Base-by-base conservation (phyloP, 1,140 invertebrate species). In the Aphis gossypii region DNA sequence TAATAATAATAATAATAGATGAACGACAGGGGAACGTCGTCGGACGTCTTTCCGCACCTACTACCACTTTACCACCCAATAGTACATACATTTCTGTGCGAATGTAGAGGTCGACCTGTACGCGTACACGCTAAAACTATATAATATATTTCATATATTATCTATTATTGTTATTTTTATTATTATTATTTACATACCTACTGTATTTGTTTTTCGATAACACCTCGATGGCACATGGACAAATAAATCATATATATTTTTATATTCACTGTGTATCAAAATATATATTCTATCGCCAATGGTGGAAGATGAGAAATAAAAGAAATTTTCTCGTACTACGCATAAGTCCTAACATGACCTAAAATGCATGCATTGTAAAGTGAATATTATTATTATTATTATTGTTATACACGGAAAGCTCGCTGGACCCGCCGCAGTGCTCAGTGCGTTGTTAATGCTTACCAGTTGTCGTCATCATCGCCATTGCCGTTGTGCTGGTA, bases 1-100 rank as follows among this genome's bases (percentile, higher is more conserved):
- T 14, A 35, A 89, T n/a, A 89, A 89, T 41, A 86, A 51, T 88
- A 87, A 54, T 89, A 89, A 89, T 89, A 89, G 38, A 51, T 54
- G n/a, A 89, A 35, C 48, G 46, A 88, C 86, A 46, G 46, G n/a
- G 44, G 44, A 88, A 88, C 86, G 18, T 88, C 46, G 44, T 21
- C 44, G 86, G 76, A 20, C 35, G 35, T 35, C 35, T 35, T 82
- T 7, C 9, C 41, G 11, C 21, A 2, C 25, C 38, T 1, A 84
- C 60, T n/a, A 68, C 60, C 30, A 8, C 14, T 30, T 25, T 9
- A 14, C 18, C 25, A 18, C 30, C 60, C 30, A 11, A 18, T 38
- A 23, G 82, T 83, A 41, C 38, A 41, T 83, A 41, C 38, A 21
- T 83, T 38, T 38, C 3, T 35, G 35, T 9, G 35, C 30, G 35